Evolutionary conservation across 2,888 invertebrate genomes (phyloP).

Genomic region (Pandemis corylana): DNA sequence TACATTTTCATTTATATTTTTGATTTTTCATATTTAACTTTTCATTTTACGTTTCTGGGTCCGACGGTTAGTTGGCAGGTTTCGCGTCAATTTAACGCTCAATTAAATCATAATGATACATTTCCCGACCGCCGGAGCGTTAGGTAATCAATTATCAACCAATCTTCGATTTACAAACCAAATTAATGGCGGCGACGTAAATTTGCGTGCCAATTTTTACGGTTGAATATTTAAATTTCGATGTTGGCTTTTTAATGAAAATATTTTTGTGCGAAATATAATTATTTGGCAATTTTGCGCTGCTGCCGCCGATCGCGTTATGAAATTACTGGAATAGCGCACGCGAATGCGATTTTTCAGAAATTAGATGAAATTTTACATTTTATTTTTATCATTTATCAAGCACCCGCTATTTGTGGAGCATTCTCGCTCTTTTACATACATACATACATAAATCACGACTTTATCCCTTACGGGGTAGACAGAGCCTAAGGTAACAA

Average conservation of each 20-base stretch:
- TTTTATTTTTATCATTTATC: too few relatives aligned
- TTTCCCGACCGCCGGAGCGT: background rate
- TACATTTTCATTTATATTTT: background rate
- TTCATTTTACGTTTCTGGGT: background rate
- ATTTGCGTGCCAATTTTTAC: constrained; percentile 17
- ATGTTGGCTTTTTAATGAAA: constrained; percentile 5
- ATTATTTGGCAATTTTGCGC: constrained; percentile 26
- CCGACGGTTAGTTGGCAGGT: background rate
- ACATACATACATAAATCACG: too few relatives aligned
- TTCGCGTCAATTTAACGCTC: background rate
- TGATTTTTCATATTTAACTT: background rate
- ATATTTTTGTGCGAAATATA: constrained; percentile 21
- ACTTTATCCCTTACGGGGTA: too few relatives aligned
- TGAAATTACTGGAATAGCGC: constrained; percentile 19
- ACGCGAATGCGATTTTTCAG: constrained; percentile 16
- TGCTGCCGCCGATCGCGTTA: constrained; percentile 17
- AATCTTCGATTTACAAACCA: constrained; percentile 11
- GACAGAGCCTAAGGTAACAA: too few relatives aligned
- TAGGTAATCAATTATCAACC: constrained; percentile 4
- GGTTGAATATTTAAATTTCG: constrained; percentile 13
- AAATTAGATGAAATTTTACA: constrained; percentile 6
- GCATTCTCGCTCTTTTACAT: too few relatives aligned
- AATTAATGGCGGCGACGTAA: constrained; percentile 7
- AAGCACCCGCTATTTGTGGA: too few relatives aligned
- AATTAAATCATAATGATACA: constrained; percentile 5